phyloP scores from a whole-genome alignment of 1,140 invertebrate species.

The Drosophila sturtevanti region DNA sequence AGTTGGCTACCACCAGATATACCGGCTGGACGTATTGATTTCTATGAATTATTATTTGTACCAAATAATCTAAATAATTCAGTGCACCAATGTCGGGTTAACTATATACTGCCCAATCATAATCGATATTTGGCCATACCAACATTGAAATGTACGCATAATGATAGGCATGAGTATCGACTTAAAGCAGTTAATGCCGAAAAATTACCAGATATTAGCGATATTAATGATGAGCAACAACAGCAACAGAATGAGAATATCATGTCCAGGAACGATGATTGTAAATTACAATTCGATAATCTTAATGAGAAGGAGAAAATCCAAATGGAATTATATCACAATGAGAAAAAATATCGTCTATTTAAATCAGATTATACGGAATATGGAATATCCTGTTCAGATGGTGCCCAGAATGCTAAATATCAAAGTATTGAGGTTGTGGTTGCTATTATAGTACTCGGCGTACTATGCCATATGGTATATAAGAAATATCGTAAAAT shows the following conservation, averaged over 20 bases:
- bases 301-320: conserved; percentile 25
- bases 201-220: background rate
- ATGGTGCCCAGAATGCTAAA: conserved; percentile 31
- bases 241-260: background rate
- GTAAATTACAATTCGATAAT: background rate
- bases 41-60: conserved; percentile 54
- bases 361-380: conserved; percentile 43
- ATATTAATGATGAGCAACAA: background rate
- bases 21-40: conserved; percentile 56
- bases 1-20: conserved; percentile 40
- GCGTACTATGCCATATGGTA: conserved; percentile 21
- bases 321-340: conserved; percentile 16
- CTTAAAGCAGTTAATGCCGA: conserved; percentile 66
- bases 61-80: conserved; percentile 40
- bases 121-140: conserved; percentile 40
- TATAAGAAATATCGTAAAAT: conserved; percentile 60
- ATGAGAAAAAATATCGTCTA: conserved; percentile 27
- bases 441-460: conserved; percentile 35
- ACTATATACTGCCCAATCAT: conserved; percentile 27
- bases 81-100: conserved; percentile 19
- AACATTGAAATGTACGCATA: conserved; percentile 49
- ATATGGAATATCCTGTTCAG: conserved; percentile 56
- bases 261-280: background rate
- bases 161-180: conserved; percentile 47
- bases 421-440: conserved; percentile 40